Percentiles rank a stretch among this genome's conserved stretches.
Evolutionary conservation across 2,797 vertebrate genomes (phyloP).

Genomic region (Platyrinchus mystaceus): DNA sequence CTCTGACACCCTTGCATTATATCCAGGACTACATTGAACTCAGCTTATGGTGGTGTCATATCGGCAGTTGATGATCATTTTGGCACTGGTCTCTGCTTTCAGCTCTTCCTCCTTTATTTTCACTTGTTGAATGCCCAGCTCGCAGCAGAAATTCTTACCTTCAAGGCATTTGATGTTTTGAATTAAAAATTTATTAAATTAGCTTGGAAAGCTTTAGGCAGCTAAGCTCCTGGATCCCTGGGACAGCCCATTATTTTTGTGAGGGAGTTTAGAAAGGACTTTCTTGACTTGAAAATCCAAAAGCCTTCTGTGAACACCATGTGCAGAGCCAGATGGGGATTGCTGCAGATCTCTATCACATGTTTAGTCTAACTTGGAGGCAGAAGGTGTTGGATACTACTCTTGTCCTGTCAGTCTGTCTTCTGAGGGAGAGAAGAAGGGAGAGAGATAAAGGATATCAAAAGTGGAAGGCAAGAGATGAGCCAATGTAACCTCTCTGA

Average conservation of each 20-base stretch:
- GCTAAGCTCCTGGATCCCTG: background rate
- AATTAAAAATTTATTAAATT: background rate
- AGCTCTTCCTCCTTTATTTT: background rate
- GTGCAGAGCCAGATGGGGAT: background rate
- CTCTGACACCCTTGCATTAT: background rate
- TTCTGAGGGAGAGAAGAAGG: background rate
- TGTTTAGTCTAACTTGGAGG: background rate
- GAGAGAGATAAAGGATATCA: background rate
- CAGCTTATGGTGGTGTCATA: fast-evolving
- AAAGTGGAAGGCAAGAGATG: background rate
- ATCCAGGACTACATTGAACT: background rate
- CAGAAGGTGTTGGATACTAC: background rate
- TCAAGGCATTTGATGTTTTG: background rate
- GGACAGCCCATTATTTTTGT: background rate
- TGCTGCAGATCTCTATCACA: background rate
- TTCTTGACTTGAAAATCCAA: background rate
- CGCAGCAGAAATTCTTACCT: background rate
- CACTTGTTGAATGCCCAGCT: background rate
- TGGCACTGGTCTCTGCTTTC: background rate
- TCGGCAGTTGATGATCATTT: background rate
- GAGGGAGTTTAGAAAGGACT: background rate
- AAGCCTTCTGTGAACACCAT: background rate
- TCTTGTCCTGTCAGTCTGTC: background rate
- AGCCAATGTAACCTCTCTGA: background rate
- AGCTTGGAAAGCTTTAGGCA: background rate